Evolutionary conservation across 2,797 vertebrate species (phyloP).

Genomic region (Limnodromus scolopaceus): DNA sequence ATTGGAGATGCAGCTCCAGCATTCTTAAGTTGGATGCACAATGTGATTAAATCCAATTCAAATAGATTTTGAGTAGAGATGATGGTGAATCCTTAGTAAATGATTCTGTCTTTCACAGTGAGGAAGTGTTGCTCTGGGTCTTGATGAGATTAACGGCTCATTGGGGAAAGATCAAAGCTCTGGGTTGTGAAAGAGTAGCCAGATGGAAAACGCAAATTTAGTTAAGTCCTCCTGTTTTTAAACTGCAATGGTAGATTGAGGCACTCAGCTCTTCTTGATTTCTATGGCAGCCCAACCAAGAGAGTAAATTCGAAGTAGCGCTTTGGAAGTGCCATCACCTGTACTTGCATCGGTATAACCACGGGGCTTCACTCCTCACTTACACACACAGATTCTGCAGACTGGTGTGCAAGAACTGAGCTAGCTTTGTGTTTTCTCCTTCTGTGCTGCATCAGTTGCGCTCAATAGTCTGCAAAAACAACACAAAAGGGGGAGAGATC

Average conservation of each 20-base stretch:
- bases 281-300: background rate
- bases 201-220: background rate
- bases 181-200: background rate
- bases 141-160: background rate
- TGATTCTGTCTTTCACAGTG: background rate
- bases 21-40: fast-evolving
- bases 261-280: background rate
- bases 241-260: background rate
- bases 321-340: background rate
- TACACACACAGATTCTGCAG: background rate
- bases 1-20: background rate
- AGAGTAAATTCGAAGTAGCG: background rate
- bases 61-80: background rate
- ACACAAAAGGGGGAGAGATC: background rate
- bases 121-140: background rate
- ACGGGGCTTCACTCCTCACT: background rate
- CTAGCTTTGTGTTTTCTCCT: background rate
- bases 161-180: slow-evolving; percentile 39
- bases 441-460: background rate
- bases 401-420: background rate
- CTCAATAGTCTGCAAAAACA: background rate
- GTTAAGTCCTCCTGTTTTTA: background rate
- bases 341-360: too few relatives aligned
- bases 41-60: background rate
- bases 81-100: background rate